phyloP scores from a whole-genome alignment of 2,113 vertebrate species.

The Hyperopisus bebe region DNA sequence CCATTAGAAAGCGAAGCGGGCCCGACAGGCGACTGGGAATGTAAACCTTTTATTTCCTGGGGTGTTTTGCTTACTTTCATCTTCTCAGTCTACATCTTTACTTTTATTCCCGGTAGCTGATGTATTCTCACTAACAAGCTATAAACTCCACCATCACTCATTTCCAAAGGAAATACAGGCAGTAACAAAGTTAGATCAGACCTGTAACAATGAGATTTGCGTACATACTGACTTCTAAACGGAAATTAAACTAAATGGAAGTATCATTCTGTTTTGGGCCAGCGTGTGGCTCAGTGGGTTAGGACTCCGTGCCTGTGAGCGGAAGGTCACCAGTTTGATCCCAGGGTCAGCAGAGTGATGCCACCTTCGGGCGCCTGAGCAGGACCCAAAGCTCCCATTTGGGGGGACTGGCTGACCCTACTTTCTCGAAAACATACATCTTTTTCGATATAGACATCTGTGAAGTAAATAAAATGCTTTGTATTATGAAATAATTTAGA shows the following conservation, averaged over 20 bases:
- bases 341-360: not conserved
- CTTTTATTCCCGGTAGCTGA: not conserved
- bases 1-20: not conserved
- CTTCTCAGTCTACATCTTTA: not conserved
- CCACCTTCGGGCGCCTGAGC: not conserved
- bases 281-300: not conserved
- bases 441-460: not conserved
- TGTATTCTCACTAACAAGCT: not conserved
- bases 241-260: not conserved
- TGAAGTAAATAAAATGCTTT: not conserved
- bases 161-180: not conserved
- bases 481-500: not conserved
- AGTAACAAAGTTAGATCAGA: not conserved
- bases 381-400: not conserved
- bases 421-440: not conserved
- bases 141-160: not conserved
- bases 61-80: not conserved
- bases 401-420: not conserved
- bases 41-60: not conserved
- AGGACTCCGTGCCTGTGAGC: not conserved
- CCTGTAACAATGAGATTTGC: not conserved
- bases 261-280: not conserved
- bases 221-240: not conserved
- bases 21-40: not conserved
- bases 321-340: not conserved